A percentile compares a stretch with the other conserved stretches of the same genome.
phyloP scores from a whole-genome alignment of 1,140 invertebrate genomes.

The Zaprionus lachaisei region DNA sequence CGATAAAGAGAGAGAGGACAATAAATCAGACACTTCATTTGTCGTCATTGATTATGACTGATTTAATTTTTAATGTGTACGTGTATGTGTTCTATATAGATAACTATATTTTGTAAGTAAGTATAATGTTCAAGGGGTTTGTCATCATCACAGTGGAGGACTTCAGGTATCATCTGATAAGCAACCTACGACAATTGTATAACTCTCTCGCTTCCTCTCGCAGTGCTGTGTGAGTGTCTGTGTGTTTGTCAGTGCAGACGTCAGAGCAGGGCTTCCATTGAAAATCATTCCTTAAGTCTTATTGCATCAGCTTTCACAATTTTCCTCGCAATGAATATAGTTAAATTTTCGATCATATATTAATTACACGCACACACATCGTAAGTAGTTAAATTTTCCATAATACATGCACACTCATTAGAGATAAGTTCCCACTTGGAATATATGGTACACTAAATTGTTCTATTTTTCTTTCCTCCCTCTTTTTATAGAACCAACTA shows the following conservation, averaged over 20 bases:
- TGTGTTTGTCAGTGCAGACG: conserved; percentile 1
- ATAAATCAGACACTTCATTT: neutral
- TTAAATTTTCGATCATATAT: neutral
- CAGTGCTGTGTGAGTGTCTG: neutral
- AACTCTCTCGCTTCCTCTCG: neutral
- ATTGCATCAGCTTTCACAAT: conserved; percentile 44
- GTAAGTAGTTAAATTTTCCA: neutral
- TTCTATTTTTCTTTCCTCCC: neutral
- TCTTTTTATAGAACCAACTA: conserved; percentile 37
- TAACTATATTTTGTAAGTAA: conserved; percentile 2
- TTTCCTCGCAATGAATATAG: neutral
- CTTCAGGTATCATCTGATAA: conserved; percentile 7
- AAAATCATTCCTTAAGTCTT: conserved; percentile 23
- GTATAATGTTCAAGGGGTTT: neutral
- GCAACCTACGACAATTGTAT: conserved; percentile 43
- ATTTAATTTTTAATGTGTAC: conserved; percentile 5
- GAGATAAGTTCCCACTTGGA: neutral
- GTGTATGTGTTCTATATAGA: neutral
- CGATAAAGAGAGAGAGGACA: neutral
- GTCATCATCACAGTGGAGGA: neutral
- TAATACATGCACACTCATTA: neutral
- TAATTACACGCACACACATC: neutral
- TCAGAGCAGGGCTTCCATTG: conserved; percentile 25
- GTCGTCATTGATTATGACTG: conserved; percentile 14
- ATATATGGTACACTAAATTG: neutral